Evolutionary conservation across 2,888 invertebrate genomes (phyloP).

Genomic region (Ditula angustiorana): DNA sequence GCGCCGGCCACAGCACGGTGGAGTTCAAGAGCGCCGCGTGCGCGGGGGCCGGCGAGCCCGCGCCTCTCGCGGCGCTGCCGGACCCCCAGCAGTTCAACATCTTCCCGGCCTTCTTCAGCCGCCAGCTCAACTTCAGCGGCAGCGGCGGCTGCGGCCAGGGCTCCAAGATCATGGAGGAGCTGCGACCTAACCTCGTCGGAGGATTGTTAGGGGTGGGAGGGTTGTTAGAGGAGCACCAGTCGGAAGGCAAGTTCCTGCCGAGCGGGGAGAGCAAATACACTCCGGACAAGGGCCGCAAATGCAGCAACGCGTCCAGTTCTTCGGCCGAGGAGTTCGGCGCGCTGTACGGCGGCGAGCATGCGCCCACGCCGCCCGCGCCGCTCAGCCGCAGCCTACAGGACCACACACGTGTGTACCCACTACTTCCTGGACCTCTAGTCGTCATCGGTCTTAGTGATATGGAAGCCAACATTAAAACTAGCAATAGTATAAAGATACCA

Average conservation of each 20-base stretch:
- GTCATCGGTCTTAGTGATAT: background rate
- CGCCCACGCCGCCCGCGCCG: conserved; percentile 88
- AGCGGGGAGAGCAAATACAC: conserved; percentile 85
- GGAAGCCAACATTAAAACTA: background rate
- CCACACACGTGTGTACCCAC: conserved; percentile 81
- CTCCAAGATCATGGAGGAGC: conserved; percentile 93
- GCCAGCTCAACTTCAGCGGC: conserved; percentile 93
- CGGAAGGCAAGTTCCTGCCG: conserved; percentile 84
- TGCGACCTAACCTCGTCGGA: conserved; percentile 92
- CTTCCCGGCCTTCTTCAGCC: conserved; percentile 95
- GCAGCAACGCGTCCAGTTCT: conserved; percentile 90
- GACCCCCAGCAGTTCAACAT: conserved; percentile 95
- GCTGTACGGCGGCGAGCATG: conserved; percentile 91
- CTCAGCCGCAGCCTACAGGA: conserved; percentile 84
- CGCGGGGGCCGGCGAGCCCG: conserved; percentile 84
- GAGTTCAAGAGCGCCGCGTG: conserved; percentile 93
- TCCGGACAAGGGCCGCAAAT: conserved; percentile 88
- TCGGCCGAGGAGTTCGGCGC: conserved; percentile 96
- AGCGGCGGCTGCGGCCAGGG: conserved; percentile 89
- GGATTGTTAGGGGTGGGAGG: conserved; percentile 92
- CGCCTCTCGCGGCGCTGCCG: conserved; percentile 85
- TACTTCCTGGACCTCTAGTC: background rate
- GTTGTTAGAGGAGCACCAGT: conserved; percentile 91
- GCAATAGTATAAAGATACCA: background rate
- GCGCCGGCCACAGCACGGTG: conserved; percentile 90